Base-by-base conservation (phyloP, 2,113 vertebrate species). In the Cephalopholis sonnerati region DNA sequence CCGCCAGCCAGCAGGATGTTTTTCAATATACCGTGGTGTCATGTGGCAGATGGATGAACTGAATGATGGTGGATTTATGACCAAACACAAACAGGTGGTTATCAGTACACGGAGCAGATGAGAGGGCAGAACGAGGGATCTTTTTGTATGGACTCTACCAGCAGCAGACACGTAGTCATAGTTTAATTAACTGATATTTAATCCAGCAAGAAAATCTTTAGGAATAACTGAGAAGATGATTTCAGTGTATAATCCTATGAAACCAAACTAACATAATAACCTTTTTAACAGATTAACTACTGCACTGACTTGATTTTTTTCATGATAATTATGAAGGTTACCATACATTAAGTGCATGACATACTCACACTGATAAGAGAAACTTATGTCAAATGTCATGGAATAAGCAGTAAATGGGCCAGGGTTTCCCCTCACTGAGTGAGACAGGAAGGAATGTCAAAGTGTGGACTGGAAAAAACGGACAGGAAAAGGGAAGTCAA, bases 401-500 rank as follows among this genome's bases (percentile, higher is more conserved):
- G 18, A 39, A 2, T 29, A 32, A 5, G 8, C 13, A 11, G 15
- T 4, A 2, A 0, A 5, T 16, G 15, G 20, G 17, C 17, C 25
- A 53, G 48, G 15, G 9, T 66, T 53, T 68, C n/a, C 70, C 36
- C 2, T 79, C 12, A 5, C 25, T 3, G 64, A 76, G 51, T 32
- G 0, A 50, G 20, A 15, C 68, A 67, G 87, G 84, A 86, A 83
- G 80, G 72, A 83, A 81, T 74, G 72, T 82, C 62, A 15, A 17
- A 58, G 48, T 12, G 27, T 54, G 77, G n/a, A 74, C 64, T 61
- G 46, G 66, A 70, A 70, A 68, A 70, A 54, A 20, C 7, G 1
- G 63, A 53, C 88, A 87, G 89, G 92, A 91, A 86, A 89, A 68
- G 58, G 88, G 84, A 92, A 90, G 77, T 77, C 1, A 0, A 29